Evolutionary conservation across 1,140 invertebrate species (phyloP), one percentile per base, ranked within the genome.

Genomic region (Pseudomyrmex sp.): DNA sequence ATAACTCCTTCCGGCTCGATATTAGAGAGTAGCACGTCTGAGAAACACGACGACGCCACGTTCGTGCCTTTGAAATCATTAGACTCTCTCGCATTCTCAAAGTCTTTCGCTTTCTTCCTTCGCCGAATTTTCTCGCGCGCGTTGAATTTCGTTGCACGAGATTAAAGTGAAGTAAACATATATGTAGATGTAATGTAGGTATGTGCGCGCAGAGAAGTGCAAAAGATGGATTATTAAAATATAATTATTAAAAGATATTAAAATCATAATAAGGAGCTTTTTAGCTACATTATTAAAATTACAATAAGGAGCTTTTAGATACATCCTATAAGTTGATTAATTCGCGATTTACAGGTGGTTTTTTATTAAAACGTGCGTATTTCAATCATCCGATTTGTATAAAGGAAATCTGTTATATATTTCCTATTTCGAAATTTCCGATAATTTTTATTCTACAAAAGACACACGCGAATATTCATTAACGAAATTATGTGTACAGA

Each of bases 1-100:
- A 69, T 66, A 62, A 72, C 75, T 85, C 87, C 88, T 92, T 91
- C 91, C 91, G 91, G 91, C 82, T 75, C 84, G 70, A 84, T 85
- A 85, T 85, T 85, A 69, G 86, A 87, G 74, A 74, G 69, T 87
- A 80, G 74, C 66, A 73, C 48, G 84, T 87, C 68, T 74, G 61
- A 82, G 86, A 83, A 82, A 86, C 18, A 10, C 26, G 15, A 66
- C 66, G 54, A 69, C 77, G 73, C 73, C 80, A 48, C 13, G 72
- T 66, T 77, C 84, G 61, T 69, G 52, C 9, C 1, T 56, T 12
- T 35, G 13, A 12, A 46, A 58, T 75, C 50, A 61, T 66, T 3
- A n/a, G 20, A 26, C 4, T 23, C 2, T 1, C 2, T 2, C 10
- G 26, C 52, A 10, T 13, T 35, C 35, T 35, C 18, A 63, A 63